A percentile compares a stretch with the other conserved stretches of the same genome.
phyloP scores from a whole-genome alignment of 2,888 invertebrate genomes.

The Frankliniella fusca region DNA sequence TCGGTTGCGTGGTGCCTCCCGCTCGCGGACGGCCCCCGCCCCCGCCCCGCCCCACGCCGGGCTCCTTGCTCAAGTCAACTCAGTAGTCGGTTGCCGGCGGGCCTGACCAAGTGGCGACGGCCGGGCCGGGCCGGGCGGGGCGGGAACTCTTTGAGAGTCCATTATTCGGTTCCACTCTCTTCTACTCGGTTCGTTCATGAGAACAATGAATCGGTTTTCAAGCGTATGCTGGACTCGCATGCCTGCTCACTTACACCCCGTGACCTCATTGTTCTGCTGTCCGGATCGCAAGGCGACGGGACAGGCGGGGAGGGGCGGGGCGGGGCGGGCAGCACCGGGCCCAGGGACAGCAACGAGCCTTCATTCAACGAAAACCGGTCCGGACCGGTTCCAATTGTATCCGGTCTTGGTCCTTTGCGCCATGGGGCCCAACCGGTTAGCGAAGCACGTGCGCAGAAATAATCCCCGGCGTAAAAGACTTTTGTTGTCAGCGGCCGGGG shows the following conservation, averaged over 20 bases:
- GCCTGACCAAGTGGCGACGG: neutral
- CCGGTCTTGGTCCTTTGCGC: neutral
- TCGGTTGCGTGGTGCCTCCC: neutral
- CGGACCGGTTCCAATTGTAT: neutral
- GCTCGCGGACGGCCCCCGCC: neutral
- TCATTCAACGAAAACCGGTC: neutral
- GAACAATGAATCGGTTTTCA: conserved; percentile 13
- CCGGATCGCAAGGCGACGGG: neutral
- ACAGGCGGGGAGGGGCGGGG: neutral
- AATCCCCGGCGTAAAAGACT: too few relatives aligned
- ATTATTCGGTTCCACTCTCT: conserved; percentile 6
- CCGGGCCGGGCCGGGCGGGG: conserved; percentile 32
- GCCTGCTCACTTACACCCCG: conserved; percentile 28
- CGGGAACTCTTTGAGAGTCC: neutral
- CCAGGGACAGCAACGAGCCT: neutral
- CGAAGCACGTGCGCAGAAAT: neutral
- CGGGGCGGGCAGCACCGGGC: neutral
- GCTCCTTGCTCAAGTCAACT: neutral
- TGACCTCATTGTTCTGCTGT: neutral
- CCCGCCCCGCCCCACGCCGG: neutral
- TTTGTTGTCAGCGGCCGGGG: too few relatives aligned
- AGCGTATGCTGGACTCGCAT: neutral
- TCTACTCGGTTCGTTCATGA: conserved; percentile 12
- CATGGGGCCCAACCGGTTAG: conserved; percentile 9
- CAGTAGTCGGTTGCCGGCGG: neutral